Conservation (phyloP, 2,888 invertebrate species). For the Tetragonula carbonaria region DNA sequence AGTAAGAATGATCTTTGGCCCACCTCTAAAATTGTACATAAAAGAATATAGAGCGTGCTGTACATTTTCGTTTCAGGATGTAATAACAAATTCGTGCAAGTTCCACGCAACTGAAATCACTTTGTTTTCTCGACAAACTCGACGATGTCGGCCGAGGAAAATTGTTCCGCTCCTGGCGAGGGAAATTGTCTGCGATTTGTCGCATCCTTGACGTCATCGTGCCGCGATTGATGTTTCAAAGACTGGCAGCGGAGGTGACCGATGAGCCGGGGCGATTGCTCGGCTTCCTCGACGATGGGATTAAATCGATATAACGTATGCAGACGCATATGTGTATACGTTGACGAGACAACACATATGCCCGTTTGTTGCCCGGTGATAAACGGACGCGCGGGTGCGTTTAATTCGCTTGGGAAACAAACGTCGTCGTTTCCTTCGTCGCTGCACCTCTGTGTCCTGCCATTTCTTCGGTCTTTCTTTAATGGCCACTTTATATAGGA, state of each 20-base stretch:
- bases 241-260: slow-evolving; percentile 11
- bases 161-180: background rate
- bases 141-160: background rate
- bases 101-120: background rate
- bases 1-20: no score
- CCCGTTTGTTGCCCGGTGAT: slow-evolving; percentile 16
- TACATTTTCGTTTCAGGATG: no score
- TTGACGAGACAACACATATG: slow-evolving; percentile 4
- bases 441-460: slow-evolving; percentile 18
- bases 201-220: slow-evolving; percentile 17
- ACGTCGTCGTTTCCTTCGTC: slow-evolving; percentile 24
- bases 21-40: no score
- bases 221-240: slow-evolving; percentile 33
- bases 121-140: background rate
- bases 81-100: no score
- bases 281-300: slow-evolving; percentile 35
- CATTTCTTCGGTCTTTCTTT: slow-evolving; percentile 61
- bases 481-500: slow-evolving; percentile 68
- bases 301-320: slow-evolving; percentile 30
- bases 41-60: no score
- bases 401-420: slow-evolving; percentile 64
- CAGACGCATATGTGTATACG: slow-evolving; percentile 32
- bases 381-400: slow-evolving; percentile 52
- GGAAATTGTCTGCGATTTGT: slow-evolving; percentile 17
- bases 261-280: slow-evolving; percentile 27